phyloP scores from a whole-genome alignment of 2,797 vertebrate genomes.

The Crotalus adamanteus region DNA sequence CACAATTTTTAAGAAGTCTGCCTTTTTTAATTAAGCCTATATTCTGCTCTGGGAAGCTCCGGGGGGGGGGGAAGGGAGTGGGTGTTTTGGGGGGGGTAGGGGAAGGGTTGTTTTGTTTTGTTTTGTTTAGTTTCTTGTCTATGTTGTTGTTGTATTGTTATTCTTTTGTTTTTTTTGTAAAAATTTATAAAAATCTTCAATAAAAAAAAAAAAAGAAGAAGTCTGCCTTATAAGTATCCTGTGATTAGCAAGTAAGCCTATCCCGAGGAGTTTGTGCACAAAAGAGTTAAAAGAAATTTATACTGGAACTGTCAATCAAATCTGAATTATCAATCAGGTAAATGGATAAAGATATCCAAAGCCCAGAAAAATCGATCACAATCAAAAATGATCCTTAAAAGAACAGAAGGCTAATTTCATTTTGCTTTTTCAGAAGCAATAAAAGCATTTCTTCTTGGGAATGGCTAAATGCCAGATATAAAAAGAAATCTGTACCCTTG shows the following conservation, averaged over 20 bases:
- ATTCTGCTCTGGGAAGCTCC: too few species aligned
- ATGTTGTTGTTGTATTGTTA: too few species aligned
- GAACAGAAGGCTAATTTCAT: not conserved
- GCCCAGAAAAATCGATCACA: not conserved
- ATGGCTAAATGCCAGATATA: not conserved
- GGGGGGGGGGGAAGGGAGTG: too few species aligned
- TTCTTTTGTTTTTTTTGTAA: too few species aligned
- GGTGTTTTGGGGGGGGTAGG: too few species aligned
- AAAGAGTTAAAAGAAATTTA: not conserved
- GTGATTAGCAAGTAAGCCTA: not conserved
- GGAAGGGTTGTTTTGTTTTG: too few species aligned
- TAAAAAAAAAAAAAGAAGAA: too few species aligned
- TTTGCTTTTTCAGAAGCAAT: not conserved
- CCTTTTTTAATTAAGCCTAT: too few species aligned
- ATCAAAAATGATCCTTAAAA: not conserved
- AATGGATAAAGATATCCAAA: not conserved
- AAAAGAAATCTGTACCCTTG: not conserved
- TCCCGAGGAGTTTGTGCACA: not conserved
- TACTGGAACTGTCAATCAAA: not conserved
- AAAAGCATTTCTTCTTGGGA: not conserved
- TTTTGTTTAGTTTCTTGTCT: too few species aligned
- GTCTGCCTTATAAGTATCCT: not conserved
- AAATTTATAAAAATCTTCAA: too few species aligned
- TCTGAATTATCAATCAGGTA: not conserved
- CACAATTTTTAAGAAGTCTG: not conserved